Evolutionary conservation across 2,797 vertebrate species (phyloP).

Genomic region (Mastacembelus armatus): DNA sequence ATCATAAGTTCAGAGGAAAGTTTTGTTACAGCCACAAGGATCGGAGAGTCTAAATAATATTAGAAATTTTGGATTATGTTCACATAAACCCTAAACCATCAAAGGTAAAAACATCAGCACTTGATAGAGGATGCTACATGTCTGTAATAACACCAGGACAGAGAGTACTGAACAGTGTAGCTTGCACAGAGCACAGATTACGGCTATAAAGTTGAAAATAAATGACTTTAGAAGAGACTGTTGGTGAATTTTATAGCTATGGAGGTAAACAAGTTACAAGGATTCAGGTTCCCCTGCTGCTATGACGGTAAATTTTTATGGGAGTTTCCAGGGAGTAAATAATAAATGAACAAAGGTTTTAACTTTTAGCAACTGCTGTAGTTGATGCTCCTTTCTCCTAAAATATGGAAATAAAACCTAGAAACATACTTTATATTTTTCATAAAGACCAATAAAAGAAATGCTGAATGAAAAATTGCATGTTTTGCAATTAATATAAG

Average conservation of each 20-base stretch:
- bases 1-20: not conserved
- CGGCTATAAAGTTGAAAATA: not conserved
- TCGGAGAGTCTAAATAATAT: not conserved
- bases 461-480: too few relatives aligned
- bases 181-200: not conserved
- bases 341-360: too few relatives aligned
- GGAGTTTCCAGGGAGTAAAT: too few relatives aligned
- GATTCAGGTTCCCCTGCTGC: too few relatives aligned
- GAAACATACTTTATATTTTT: too few relatives aligned
- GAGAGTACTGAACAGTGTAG: not conserved
- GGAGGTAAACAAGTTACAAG: too few relatives aligned
- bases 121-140: not conserved
- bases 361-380: too few relatives aligned
- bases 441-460: too few relatives aligned
- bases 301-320: not conserved
- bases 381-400: too few relatives aligned
- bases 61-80: not conserved
- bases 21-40: not conserved
- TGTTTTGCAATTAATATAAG: not conserved
- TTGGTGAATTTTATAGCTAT: not conserved
- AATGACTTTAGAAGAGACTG: not conserved
- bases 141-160: not conserved
- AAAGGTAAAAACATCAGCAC: not conserved
- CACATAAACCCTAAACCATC: not conserved
- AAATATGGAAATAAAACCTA: too few relatives aligned